A percentile compares a stretch with the other conserved stretches of the same genome.
phyloP scores from a whole-genome alignment of 2,113 vertebrate genomes.

The Dolichotis patagonum region DNA sequence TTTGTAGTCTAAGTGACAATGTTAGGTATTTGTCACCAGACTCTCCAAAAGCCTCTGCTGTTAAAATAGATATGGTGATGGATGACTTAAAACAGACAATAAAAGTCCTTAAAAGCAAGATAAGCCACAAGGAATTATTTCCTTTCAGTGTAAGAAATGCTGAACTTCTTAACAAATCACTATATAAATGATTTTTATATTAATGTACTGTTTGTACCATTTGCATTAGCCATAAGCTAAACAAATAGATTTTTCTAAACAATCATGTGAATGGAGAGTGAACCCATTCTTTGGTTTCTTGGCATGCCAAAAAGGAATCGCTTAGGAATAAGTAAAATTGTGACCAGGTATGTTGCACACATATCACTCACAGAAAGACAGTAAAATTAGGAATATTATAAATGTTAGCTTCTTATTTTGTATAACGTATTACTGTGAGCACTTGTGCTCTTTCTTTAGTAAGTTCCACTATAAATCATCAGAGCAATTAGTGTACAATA shows the following conservation, averaged over 20 bases:
- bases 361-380: conserved; percentile 9
- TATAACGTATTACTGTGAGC: neutral
- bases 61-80: conserved; percentile 57
- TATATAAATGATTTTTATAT: conserved; percentile 66
- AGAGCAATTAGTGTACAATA: neutral
- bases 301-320: neutral
- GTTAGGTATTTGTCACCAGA: conserved; percentile 54
- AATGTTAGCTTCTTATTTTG: conserved; percentile 34
- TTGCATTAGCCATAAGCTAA: conserved; percentile 53
- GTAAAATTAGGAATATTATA: conserved; percentile 31
- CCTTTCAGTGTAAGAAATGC: conserved; percentile 47
- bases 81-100: conserved; percentile 51
- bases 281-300: neutral
- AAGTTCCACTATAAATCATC: conserved; percentile 39
- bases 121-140: conserved; percentile 70
- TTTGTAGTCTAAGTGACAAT: conserved; percentile 56
- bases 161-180: conserved; percentile 54
- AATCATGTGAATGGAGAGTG: conserved; percentile 27
- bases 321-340: neutral
- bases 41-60: conserved; percentile 60
- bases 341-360: neutral
- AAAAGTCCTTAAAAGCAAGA: conserved; percentile 48
- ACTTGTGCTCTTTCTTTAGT: conserved; percentile 23
- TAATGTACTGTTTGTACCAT: conserved; percentile 44
- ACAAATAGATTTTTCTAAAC: neutral